Conservation (phyloP, 2,797 vertebrate species). For the Amblyraja radiata region DNA sequence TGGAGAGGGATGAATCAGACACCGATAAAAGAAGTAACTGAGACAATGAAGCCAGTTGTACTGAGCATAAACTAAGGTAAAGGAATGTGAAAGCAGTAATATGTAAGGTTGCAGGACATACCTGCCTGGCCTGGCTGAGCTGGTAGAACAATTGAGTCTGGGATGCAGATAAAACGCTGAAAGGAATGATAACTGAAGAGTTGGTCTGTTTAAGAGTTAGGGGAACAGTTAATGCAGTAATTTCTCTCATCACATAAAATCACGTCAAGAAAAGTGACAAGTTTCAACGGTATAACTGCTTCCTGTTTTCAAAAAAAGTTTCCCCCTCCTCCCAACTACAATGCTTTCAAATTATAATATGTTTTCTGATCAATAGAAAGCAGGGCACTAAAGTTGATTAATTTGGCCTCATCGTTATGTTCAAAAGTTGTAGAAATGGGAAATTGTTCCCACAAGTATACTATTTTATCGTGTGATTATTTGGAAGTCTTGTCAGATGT, state of each 20-base stretch:
- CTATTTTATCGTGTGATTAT: neutral
- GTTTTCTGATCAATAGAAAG: neutral
- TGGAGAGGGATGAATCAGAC: too few species aligned
- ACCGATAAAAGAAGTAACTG: too few species aligned
- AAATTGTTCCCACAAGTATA: neutral
- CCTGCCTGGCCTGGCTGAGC: too few species aligned
- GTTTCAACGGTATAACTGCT: neutral
- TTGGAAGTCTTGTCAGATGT: conserved; percentile 4
- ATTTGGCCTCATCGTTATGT: neutral
- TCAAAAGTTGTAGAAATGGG: neutral
- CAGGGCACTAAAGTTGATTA: neutral
- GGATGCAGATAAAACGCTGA: neutral
- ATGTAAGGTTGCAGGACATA: too few species aligned
- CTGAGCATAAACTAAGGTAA: too few species aligned
- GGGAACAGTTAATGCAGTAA: neutral
- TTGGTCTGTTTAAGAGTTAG: neutral
- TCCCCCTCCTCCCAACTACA: neutral
- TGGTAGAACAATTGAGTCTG: neutral
- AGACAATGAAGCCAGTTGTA: too few species aligned
- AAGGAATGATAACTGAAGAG: neutral
- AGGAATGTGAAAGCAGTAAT: too few species aligned
- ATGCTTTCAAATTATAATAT: neutral
- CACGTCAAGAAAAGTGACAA: neutral
- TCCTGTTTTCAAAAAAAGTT: neutral
- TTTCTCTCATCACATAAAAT: neutral